Percentiles rank a stretch among this genome's conserved stretches.
Evolutionary conservation across 2,113 vertebrate genomes (phyloP).

Genomic region (Podarcis raffonei): DNA sequence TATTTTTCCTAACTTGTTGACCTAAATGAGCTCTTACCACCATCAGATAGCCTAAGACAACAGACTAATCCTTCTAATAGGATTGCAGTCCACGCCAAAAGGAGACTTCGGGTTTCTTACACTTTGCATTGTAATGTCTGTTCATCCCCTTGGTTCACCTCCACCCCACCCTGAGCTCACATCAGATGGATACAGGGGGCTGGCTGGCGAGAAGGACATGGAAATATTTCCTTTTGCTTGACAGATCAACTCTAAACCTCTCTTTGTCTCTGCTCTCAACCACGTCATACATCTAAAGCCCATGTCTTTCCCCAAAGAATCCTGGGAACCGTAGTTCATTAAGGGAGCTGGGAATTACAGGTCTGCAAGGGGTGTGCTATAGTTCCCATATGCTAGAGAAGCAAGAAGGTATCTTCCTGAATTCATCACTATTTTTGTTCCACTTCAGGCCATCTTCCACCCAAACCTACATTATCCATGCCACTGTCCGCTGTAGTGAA

Average conservation of each 20-base stretch:
- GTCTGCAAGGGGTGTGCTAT: too few relatives aligned
- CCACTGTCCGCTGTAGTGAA: too few relatives aligned
- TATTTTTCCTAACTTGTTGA: slow-evolving; percentile 72
- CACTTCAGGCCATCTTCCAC: too few relatives aligned
- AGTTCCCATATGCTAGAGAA: too few relatives aligned
- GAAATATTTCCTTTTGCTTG: background rate
- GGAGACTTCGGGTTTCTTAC: slow-evolving; percentile 58
- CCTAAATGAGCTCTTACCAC: slow-evolving; percentile 75
- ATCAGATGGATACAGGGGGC: background rate
- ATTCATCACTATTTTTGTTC: too few relatives aligned
- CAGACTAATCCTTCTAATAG: slow-evolving; percentile 78
- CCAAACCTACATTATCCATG: too few relatives aligned
- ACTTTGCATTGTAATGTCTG: slow-evolving; percentile 37
- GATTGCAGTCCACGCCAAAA: slow-evolving; percentile 71
- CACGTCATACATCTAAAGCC: too few relatives aligned
- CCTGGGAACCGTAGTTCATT: too few relatives aligned
- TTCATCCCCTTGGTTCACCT: background rate
- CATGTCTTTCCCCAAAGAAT: too few relatives aligned
- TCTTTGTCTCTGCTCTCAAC: background rate
- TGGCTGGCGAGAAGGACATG: background rate
- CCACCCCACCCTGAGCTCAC: rapidly evolving
- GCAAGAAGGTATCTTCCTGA: too few relatives aligned
- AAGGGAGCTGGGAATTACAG: too few relatives aligned
- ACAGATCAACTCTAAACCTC: background rate
- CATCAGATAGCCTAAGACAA: slow-evolving; percentile 77